Percentiles rank a stretch among this genome's conserved stretches.
Conservation (phyloP, 2,797 vertebrate genomes). For the Alcedo quadribrachys region DNA sequence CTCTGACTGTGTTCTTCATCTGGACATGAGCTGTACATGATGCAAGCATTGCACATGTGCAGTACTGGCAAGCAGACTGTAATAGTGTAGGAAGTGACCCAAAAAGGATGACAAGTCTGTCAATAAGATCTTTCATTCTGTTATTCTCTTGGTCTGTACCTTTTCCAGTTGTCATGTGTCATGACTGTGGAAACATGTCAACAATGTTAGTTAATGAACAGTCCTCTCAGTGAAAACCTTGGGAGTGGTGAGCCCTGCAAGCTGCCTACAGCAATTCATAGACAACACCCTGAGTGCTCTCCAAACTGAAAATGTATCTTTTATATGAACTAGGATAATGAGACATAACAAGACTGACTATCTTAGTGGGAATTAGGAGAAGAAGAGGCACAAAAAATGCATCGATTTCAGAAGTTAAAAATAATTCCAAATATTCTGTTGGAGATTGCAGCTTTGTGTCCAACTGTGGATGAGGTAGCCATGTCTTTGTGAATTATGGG, state of each 20-base stretch:
- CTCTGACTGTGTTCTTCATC: neutral
- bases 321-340: neutral
- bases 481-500: slow-evolving; percentile 51
- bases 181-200: neutral
- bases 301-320: neutral
- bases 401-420: slow-evolving; percentile 35
- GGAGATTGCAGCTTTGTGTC: neutral
- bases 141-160: neutral
- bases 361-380: neutral
- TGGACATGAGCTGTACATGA: neutral
- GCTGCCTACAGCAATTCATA: neutral
- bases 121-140: neutral
- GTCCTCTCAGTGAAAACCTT: neutral
- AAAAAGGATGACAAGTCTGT: neutral
- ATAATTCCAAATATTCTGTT: slow-evolving; percentile 19
- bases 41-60: neutral
- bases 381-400: neutral
- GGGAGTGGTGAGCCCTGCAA: neutral
- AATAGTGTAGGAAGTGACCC: neutral
- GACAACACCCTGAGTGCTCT: neutral
- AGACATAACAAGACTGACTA: neutral
- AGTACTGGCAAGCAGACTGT: neutral
- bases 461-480: slow-evolving; percentile 5
- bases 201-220: neutral
- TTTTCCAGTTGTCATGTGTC: neutral